Evolutionary conservation across 2,113 vertebrate genomes (phyloP).

Genomic region (Oriolus oriolus): DNA sequence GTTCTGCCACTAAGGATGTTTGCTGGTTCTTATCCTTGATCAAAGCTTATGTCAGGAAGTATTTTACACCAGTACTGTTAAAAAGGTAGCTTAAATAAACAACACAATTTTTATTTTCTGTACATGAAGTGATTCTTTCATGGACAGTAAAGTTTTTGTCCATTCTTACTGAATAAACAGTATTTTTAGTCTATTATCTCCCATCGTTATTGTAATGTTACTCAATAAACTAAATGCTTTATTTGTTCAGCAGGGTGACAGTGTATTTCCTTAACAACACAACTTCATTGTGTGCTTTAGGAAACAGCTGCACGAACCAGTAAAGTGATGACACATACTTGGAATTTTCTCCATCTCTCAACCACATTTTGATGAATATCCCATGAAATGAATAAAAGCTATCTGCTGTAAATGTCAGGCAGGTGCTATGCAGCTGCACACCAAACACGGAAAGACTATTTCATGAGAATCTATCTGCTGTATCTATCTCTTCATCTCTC

Average conservation of each 20-base stretch:
- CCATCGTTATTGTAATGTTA: conserved; percentile 61
- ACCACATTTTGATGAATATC: conserved; percentile 71
- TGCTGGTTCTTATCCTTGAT: not conserved
- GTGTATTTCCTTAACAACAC: conserved; percentile 73
- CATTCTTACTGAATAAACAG: conserved; percentile 62
- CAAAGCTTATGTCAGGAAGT: not conserved
- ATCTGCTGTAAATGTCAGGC: conserved; percentile 69
- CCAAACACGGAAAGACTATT: conserved; percentile 56
- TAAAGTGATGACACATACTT: conserved; percentile 72
- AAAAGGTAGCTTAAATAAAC: conserved; percentile 35
- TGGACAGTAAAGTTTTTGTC: conserved; percentile 56
- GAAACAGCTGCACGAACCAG: conserved; percentile 72
- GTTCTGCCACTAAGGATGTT: not conserved
- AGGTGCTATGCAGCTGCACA: conserved; percentile 70
- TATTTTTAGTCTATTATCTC: conserved; percentile 66
- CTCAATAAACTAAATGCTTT: conserved; percentile 71
- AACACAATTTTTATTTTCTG: conserved; percentile 1
- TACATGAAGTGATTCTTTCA: conserved; percentile 18
- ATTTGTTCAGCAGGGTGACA: conserved; percentile 67
- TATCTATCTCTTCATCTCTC: conserved; percentile 20
- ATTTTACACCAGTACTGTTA: not conserved
- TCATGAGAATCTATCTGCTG: conserved; percentile 67
- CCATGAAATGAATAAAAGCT: conserved; percentile 72
- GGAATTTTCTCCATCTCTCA: conserved; percentile 72
- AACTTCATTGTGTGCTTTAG: conserved; percentile 68